Percentiles rank a stretch among this genome's conserved stretches.
phyloP scores from a whole-genome alignment of 2,888 invertebrate species.

The Drosophila lutescens region DNA sequence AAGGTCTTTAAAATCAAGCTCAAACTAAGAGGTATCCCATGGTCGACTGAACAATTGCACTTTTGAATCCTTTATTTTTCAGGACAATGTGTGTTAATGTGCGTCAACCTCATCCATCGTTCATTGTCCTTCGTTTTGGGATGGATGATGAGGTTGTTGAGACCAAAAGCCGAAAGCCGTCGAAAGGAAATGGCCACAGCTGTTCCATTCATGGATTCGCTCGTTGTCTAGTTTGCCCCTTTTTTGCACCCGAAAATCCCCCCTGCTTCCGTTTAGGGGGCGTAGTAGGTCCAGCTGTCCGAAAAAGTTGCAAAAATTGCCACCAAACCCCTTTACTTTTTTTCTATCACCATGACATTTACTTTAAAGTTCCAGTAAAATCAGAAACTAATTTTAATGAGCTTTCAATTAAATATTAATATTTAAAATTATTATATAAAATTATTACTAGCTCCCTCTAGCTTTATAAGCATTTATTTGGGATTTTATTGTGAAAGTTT shows the following conservation, averaged over 20 bases:
- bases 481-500: too few relatives aligned
- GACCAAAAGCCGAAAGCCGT: constrained; percentile 50
- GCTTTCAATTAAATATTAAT: background rate
- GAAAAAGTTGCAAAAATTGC: constrained; percentile 20
- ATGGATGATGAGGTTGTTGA: constrained; percentile 22
- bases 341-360: constrained; percentile 59
- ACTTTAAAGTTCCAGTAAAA: constrained; percentile 79
- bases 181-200: constrained; percentile 78
- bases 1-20: too few relatives aligned
- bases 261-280: constrained; percentile 12
- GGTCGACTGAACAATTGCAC: background rate
- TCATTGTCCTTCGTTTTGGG: constrained; percentile 19
- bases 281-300: constrained; percentile 27
- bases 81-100: constrained; percentile 81
- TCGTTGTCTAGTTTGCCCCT: constrained; percentile 50
- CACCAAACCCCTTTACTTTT: constrained; percentile 6
- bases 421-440: too few relatives aligned
- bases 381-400: constrained; percentile 63
- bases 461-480: too few relatives aligned
- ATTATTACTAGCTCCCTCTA: too few relatives aligned
- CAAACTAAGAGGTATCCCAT: constrained; percentile 1
- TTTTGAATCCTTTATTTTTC: constrained; percentile 25
- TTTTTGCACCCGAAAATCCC: constrained; percentile 20
- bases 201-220: constrained; percentile 61
- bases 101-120: constrained; percentile 49